A percentile compares a stretch with the other conserved stretches of the same genome.
Evolutionary conservation across 2,888 invertebrate genomes (phyloP).

Genomic region (Smittia sp.): DNA sequence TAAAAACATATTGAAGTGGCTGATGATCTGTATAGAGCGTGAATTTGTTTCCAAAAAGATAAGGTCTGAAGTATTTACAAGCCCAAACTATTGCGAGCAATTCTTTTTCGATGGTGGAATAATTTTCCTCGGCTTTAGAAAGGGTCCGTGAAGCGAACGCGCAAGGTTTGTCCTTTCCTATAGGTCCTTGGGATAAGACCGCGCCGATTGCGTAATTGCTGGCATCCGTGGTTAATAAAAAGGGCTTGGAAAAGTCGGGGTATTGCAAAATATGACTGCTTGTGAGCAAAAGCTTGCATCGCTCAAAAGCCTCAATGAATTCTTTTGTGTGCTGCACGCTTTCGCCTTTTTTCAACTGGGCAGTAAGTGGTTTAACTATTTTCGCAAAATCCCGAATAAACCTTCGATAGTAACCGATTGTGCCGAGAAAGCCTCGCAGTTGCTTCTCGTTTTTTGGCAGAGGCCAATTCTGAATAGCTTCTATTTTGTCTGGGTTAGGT

Average conservation of each 20-base stretch:
- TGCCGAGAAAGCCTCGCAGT: slow-evolving; percentile 43
- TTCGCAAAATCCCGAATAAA: slow-evolving; percentile 44
- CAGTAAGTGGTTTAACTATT: slow-evolving; percentile 43
- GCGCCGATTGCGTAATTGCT: slow-evolving; percentile 45
- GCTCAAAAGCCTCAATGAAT: slow-evolving; percentile 38
- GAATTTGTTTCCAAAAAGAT: slow-evolving; percentile 46
- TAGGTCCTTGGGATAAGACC: slow-evolving; percentile 44
- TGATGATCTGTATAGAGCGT: slow-evolving; percentile 47
- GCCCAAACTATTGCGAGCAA: slow-evolving; percentile 45
- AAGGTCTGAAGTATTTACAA: slow-evolving; percentile 46
- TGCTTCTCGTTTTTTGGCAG: slow-evolving; percentile 43
- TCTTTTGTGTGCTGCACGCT: slow-evolving; percentile 24
- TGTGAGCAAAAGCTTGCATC: slow-evolving; percentile 36
- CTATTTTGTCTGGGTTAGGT: slow-evolving; percentile 45
- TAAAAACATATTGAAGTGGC: slow-evolving; percentile 45
- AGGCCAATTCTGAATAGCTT: slow-evolving; percentile 43
- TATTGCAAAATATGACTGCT: slow-evolving; percentile 44
- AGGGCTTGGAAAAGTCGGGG: slow-evolving; percentile 46
- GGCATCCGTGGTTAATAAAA: slow-evolving; percentile 46
- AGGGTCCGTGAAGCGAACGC: slow-evolving; percentile 46
- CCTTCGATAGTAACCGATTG: slow-evolving; percentile 45
- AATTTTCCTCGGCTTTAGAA: slow-evolving; percentile 42
- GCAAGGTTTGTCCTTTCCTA: slow-evolving; percentile 44
- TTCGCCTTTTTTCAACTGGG: slow-evolving; percentile 38
- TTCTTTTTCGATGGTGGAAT: slow-evolving; percentile 46